These are phyloP conservation scores for Galerucella calmariensis DNA, from an alignment of 2,888 invertebrate species.

Conservation along the genomic window DNA sequence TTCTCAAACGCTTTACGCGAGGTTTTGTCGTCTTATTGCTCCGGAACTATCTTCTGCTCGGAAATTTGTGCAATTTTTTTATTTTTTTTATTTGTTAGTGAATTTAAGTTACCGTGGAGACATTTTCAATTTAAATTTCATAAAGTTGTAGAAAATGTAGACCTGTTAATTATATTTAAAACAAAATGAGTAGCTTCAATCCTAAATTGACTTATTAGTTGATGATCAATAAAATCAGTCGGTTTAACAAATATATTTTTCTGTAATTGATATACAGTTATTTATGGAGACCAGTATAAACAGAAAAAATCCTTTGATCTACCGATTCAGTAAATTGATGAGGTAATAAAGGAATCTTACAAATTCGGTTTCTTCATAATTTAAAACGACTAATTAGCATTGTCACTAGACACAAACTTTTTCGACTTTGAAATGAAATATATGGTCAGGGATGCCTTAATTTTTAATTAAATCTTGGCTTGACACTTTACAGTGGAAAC, in stretches of 20 bases:
- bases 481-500: neutral
- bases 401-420: slow-evolving; percentile 19
- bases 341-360: slow-evolving; percentile 19
- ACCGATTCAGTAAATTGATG: neutral
- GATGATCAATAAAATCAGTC: too few relatives aligned
- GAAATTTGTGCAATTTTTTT: neutral
- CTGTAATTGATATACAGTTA: neutral
- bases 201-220: too few relatives aligned
- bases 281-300: neutral
- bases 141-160: too few relatives aligned
- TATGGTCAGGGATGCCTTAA: slow-evolving; percentile 12
- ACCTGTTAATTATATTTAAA: too few relatives aligned
- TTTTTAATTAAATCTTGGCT: slow-evolving; percentile 30
- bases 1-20: slow-evolving; percentile 3
- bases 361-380: slow-evolving; percentile 17
- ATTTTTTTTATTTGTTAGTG: neutral
- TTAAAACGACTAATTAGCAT: slow-evolving; percentile 27
- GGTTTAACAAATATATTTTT: too few relatives aligned
- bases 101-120: too few relatives aligned
- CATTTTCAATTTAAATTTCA: too few relatives aligned
- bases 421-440: slow-evolving; percentile 25
- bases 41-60: neutral
- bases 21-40: slow-evolving; percentile 8
- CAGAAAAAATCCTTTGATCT: neutral
- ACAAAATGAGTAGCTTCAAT: too few relatives aligned